These are phyloP conservation scores for Thymelicus sylvestris DNA, from an alignment of 2,888 invertebrate genomes.

Conservation along the genomic window DNA sequence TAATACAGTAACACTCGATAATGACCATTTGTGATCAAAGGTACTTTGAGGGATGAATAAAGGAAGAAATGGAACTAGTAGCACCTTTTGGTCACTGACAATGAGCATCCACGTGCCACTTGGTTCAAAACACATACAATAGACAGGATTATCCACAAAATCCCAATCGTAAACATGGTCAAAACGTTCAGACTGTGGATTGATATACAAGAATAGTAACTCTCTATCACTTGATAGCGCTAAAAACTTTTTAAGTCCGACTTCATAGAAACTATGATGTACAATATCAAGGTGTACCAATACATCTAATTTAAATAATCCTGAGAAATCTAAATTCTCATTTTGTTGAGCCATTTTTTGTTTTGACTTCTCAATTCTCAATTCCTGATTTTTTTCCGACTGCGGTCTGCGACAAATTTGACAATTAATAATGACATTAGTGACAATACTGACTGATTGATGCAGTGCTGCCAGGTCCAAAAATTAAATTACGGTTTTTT, in stretches of 20 bases:
- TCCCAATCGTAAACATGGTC: conserved; percentile 78
- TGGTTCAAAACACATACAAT: conserved; percentile 93
- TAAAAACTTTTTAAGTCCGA: conserved; percentile 76
- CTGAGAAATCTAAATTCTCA: conserved; percentile 75
- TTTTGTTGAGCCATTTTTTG: conserved; percentile 63
- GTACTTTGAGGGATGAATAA: conserved; percentile 72
- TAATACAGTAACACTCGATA: conserved; percentile 76
- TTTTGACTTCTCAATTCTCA: not conserved
- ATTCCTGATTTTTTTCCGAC: no score
- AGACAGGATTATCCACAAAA: conserved; percentile 80
- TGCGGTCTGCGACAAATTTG: no score
- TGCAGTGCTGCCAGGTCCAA: no score
- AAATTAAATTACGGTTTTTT: no score
- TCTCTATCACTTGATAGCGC: conserved; percentile 75
- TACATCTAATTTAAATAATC: conserved; percentile 78
- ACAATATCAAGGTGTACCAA: conserved; percentile 70
- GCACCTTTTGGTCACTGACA: conserved; percentile 81
- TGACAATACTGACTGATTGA: no score
- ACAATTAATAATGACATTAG: no score
- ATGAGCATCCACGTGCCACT: conserved; percentile 91
- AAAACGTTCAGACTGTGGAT: conserved; percentile 66
- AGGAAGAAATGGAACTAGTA: conserved; percentile 80
- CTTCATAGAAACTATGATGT: conserved; percentile 76
- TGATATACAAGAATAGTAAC: conserved; percentile 71
- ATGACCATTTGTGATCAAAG: conserved; percentile 79